Conservation (phyloP, 2,888 invertebrate species). For the Agriopis marginaria region DNA sequence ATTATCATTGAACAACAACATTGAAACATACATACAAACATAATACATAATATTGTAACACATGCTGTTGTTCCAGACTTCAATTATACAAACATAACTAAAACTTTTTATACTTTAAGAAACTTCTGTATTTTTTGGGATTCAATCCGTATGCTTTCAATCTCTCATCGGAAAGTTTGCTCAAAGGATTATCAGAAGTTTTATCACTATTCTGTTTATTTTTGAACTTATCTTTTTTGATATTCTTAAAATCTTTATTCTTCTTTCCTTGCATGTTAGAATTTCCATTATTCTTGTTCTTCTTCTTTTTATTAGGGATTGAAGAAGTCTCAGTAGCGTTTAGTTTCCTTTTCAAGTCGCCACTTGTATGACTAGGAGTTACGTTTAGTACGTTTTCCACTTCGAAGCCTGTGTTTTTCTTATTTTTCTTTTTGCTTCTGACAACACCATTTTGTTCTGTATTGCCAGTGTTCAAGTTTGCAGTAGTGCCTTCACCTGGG, state of each 20-base stretch:
- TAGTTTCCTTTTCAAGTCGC: constrained; percentile 47
- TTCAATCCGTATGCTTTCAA: constrained; percentile 96
- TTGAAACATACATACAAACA: too few relatives aligned
- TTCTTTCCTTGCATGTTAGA: constrained; percentile 42
- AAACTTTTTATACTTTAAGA: constrained; percentile 89
- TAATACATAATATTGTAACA: too few relatives aligned
- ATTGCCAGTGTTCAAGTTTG: constrained; percentile 21
- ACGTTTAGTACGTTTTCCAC: constrained; percentile 58
- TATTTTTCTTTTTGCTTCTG: constrained; percentile 59
- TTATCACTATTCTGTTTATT: constrained; percentile 53
- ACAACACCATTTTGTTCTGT: constrained; percentile 6
- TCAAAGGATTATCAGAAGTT: constrained; percentile 65
- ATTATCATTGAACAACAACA: too few relatives aligned
- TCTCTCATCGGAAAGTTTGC: constrained; percentile 90
- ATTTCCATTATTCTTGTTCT: constrained; percentile 43
- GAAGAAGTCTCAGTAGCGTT: constrained; percentile 40
- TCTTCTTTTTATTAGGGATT: constrained; percentile 53
- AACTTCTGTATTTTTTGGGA: constrained; percentile 94
- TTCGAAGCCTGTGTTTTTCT: constrained; percentile 52
- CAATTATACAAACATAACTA: too few relatives aligned
- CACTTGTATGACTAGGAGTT: constrained; percentile 56
- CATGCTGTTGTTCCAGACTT: too few relatives aligned
- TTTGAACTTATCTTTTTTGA: constrained; percentile 52
- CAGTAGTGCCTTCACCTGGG: constrained; percentile 19
- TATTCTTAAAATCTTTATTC: constrained; percentile 46